A percentile compares a stretch with the other conserved stretches of the same genome.
Evolutionary conservation across 2,888 invertebrate species (phyloP).

Genomic region (Lycocerus yunnanus): DNA sequence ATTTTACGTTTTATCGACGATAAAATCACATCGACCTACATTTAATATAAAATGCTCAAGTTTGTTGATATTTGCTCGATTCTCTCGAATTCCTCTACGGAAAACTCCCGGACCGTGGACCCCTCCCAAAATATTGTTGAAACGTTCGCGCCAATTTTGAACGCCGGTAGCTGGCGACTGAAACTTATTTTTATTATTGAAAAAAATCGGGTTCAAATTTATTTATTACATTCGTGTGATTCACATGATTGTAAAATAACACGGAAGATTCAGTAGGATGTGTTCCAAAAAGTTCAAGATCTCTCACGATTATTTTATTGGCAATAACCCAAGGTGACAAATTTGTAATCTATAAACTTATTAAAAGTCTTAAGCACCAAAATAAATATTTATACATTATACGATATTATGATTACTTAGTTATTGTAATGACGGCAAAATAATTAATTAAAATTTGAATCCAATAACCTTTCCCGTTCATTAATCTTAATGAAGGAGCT

Average conservation of each 20-base stretch:
- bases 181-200: background rate
- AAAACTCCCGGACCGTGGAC: no score
- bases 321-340: slow-evolving; percentile 11
- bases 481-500: background rate
- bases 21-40: background rate
- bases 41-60: background rate
- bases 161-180: background rate
- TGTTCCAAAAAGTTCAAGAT: slow-evolving; percentile 18
- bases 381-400: background rate
- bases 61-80: background rate
- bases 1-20: background rate
- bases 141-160: background rate
- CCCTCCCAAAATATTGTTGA: background rate
- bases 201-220: background rate
- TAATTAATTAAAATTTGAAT: background rate
- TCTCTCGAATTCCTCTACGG: background rate
- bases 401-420: background rate
- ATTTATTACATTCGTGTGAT: background rate
- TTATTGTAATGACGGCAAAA: background rate
- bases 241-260: slow-evolving; percentile 7
- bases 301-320: slow-evolving; percentile 5
- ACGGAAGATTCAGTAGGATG: slow-evolving; percentile 12
- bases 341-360: slow-evolving; percentile 9
- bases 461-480: slow-evolving; percentile 1
- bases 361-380: background rate